Evolutionary conservation across 1,140 invertebrate genomes (phyloP).

Genomic region (Lucilia cuprina): DNA sequence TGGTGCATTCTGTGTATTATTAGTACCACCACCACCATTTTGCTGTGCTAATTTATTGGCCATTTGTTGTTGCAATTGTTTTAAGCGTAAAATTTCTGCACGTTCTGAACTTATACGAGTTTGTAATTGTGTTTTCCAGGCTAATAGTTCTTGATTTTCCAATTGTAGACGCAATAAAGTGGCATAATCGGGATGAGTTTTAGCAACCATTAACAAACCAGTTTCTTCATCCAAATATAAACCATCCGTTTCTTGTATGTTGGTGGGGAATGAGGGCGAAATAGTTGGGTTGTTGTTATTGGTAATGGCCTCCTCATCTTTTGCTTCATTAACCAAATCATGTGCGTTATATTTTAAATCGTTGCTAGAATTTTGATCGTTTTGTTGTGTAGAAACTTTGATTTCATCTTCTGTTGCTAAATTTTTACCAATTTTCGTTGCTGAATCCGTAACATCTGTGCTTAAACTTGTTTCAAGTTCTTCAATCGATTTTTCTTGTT

Average conservation of each 20-base stretch:
- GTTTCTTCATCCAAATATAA: constrained; percentile 63
- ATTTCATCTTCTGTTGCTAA: background rate
- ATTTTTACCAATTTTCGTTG: constrained; percentile 16
- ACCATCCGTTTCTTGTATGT: constrained; percentile 53
- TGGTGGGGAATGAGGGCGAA: background rate
- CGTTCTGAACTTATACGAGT: constrained; percentile 72
- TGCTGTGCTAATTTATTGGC: constrained; percentile 29
- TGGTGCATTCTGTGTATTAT: constrained; percentile 50
- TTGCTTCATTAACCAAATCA: background rate
- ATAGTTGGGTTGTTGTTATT: background rate
- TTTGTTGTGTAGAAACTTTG: constrained; percentile 23
- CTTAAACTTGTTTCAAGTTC: constrained; percentile 44
- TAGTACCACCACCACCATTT: background rate
- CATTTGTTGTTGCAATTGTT: constrained; percentile 63
- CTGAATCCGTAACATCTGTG: constrained; percentile 36
- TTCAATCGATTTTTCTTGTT: constrained; percentile 67
- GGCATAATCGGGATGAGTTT: constrained; percentile 64
- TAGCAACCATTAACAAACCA: constrained; percentile 51
- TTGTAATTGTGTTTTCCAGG: constrained; percentile 70
- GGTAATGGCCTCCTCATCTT: background rate
- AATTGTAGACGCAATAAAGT: constrained; percentile 69
- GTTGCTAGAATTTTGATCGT: constrained; percentile 1
- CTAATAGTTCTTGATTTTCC: constrained; percentile 73
- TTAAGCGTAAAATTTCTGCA: constrained; percentile 72
- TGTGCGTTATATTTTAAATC: background rate